Base-by-base conservation (phyloP, 1,140 invertebrate genomes). In the Elysia chlorotica region DNA sequence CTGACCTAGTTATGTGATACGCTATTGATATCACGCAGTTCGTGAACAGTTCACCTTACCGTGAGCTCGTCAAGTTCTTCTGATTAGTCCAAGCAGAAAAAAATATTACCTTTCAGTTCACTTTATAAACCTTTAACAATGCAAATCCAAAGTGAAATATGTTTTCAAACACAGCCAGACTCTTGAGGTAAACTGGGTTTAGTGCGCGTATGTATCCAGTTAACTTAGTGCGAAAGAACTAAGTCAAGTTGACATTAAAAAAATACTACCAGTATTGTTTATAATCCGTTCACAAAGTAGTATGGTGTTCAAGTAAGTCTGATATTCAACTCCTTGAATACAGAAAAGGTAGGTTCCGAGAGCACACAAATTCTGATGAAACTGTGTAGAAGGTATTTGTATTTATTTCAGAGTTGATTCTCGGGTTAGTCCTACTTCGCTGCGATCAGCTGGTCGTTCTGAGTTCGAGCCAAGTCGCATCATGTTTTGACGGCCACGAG, bases 401-500 rank as follows among this genome's bases (percentile, higher is more conserved):
- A 10, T 48, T 48, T 48, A 10, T 14, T 10, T 48, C 41, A 48
- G 10, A 48, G n/a, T 14, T 48, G 10, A n/a, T 48, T 48, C 41
- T 48, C 41, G 41, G 10, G 41, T 48, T n/a, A 14, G 41, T 10
- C 10, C 56, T 10, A 10, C 25, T 25, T 10, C 6, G 17, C 28
- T 17, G 56, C 10, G 56, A 59, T 59, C 56, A 59, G 56, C 56
- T 59, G 56, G 25, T 59, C 25, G 17, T 30, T 17, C 56, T 59
- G 56, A 23, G 10, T 23, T 6, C 6, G 10, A 19, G 56, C 56
- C 56, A 59, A 59, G 56, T 17, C 10, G 25, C 56, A 59, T 19
- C 56, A 30, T 59, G 56, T 59, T 59, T 59, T 59, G 56, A 59
- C 56, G 56, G 41, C 56, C 56, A 59, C 28, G 56, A 59, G 56